Evolutionary conservation across 2,888 invertebrate genomes (phyloP), one percentile per base, ranked within the genome.

Genomic region (Carcina quercana): DNA sequence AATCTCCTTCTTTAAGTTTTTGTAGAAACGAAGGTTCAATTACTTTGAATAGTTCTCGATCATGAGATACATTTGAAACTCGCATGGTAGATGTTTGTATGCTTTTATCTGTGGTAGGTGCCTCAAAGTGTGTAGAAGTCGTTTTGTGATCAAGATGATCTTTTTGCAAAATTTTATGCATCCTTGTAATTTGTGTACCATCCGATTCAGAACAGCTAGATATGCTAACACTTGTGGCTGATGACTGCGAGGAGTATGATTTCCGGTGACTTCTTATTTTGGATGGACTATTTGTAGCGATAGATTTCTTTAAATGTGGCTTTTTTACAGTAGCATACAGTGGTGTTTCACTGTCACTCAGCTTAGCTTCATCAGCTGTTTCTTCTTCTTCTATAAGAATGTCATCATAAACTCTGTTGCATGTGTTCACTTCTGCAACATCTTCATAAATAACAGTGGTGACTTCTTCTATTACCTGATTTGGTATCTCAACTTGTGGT

Each of bases 21-120:
- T 87, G 87, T 40, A 91, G 69, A 57, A 91, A 91, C 8, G 91
- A 91, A 17, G 89, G 88, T 51, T 91, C 90, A 10, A 91, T 84
- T 24, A 91, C 76, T 56, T 89, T 87, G 31, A 88, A 75, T 7
- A 86, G 56, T 45, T 88, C 87, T 56, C 65, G 72, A 51, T 86
- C 53, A 37, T 75, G 70, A 13, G 72, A 63, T 19, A 69, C 48
- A 15, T 53, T 64, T 15, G 76, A 72, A 10, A 67, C 40, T 38
- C 73, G 67, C 53, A 86, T 75, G 39, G 73, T 79, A 1, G 89
- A 90, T 4, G 92, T 93, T 70, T 93, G 92, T 74, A 92, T 92
- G 53, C 92, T 91, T 57, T 89, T 88, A 52, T 91, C 91, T 50
- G 89, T 85, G 49, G 89, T 86, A 45, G 85, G 76, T 13, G 82